These are phyloP conservation scores for Eurystomus glaucurus DNA, from an alignment of 2,797 vertebrate genomes.

Conservation along the genomic window DNA sequence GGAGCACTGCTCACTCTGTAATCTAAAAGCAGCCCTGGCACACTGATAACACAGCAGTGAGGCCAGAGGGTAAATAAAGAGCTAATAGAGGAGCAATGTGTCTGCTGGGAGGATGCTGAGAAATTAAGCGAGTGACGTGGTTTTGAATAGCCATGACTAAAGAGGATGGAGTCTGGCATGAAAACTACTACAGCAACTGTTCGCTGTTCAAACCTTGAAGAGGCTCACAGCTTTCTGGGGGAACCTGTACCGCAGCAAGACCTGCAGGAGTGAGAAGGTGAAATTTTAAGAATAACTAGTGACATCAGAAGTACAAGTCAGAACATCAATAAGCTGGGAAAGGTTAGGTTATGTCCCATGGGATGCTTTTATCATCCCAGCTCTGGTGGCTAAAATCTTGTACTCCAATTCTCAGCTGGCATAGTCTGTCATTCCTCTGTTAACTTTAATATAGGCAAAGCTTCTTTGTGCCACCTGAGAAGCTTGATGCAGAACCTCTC, in stretches of 20 bases:
- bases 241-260: background rate
- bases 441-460: background rate
- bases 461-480: conserved; percentile 13
- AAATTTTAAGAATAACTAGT: conserved; percentile 17
- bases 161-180: background rate
- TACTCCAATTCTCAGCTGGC: conserved; percentile 6
- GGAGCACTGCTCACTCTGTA: background rate
- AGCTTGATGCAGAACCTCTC: background rate
- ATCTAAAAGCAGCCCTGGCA: conserved; percentile 31
- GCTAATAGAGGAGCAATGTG: background rate
- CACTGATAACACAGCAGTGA: background rate
- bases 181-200: background rate
- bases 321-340: conserved; percentile 46
- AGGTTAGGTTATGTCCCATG: conserved; percentile 12
- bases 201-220: background rate
- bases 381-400: conserved; percentile 9
- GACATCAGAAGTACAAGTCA: conserved; percentile 5
- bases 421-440: background rate
- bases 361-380: conserved; percentile 36
- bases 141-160: background rate
- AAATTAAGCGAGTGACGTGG: background rate
- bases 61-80: background rate
- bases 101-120: background rate
- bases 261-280: background rate
- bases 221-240: fast-evolving